Base-by-base conservation (phyloP, 2,888 invertebrate genomes). In the Ischnura elegans region DNA sequence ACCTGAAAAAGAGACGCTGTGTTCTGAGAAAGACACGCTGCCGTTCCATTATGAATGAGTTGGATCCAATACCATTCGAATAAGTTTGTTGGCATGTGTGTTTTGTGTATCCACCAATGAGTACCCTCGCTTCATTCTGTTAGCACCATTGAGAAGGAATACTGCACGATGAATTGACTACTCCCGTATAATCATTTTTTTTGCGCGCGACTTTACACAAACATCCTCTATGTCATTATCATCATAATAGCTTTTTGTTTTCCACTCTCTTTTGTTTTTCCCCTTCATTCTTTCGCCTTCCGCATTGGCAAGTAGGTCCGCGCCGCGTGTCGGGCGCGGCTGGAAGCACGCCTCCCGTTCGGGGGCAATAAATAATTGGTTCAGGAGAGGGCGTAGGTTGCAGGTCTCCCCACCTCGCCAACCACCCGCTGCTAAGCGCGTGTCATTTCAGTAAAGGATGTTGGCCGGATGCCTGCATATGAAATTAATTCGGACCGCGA, bases 341-440 rank as follows among this genome's bases (percentile, higher is more conserved):
- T 43, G 16, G 4, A 25, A 13, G 19, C 86, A 43, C 86, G 86
- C 86, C n/a, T 86, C 45, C 86, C 86, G 25, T 47, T 87, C 87
- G 42, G 47, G 55, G 87, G 87, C 51, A 55, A 87, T 87, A 87
- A 87, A 87, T 87, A 87, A 87, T 87, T 87, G 87, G 36, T 36
- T 42, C 16, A 21, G 55, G 21, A 42, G 29, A 55, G 13, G 87
- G 87, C 87, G 51, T 51, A 42, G 87, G 51, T 51, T 43, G 45
- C 86, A 10, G 86, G 86, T n/a, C n/a, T n/a, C 45, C 86, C 86
- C 45, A 45, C 86, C 10, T 25, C 51, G 16, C 25, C 45, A 86
- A 46, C 43, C 86, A 46, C 86, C 86, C 86, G 86, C 86, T 43
- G 86, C 46, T 86, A 86, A 86, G 86, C 86, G 86, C 86, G 86